These are phyloP conservation scores for Lasioglossum figueresi DNA, from an alignment of 2,888 invertebrate species.

Conservation along the genomic window DNA sequence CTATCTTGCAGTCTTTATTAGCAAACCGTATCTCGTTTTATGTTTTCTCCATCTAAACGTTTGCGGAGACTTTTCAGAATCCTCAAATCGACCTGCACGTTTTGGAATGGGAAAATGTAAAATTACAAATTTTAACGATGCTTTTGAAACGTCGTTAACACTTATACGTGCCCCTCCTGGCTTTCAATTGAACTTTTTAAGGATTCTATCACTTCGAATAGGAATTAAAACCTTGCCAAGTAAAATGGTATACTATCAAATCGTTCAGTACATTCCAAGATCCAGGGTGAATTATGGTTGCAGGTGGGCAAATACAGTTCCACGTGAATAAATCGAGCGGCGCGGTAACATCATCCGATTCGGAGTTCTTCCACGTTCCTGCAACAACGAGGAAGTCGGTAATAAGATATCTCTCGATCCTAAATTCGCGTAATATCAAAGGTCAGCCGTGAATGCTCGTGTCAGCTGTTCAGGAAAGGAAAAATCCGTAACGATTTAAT, in stretches of 20 bases:
- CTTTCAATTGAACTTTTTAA: no score
- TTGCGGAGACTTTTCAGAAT: background rate
- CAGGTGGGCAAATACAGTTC: background rate
- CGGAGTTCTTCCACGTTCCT: background rate
- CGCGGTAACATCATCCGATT: background rate
- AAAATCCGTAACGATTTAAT: constrained; percentile 21
- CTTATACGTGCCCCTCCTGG: no score
- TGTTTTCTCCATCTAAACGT: no score
- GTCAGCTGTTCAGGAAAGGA: background rate
- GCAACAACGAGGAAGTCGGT: constrained; percentile 10
- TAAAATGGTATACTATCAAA: no score
- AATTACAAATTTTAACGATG: no score
- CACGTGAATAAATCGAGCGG: background rate
- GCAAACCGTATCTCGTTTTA: background rate
- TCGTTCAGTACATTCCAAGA: no score
- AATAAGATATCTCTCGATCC: constrained; percentile 9
- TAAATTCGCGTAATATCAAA: constrained; percentile 16
- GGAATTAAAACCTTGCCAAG: no score
- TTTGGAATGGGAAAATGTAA: no score
- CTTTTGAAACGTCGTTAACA: no score
- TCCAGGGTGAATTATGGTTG: background rate
- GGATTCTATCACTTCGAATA: no score
- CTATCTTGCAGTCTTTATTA: background rate
- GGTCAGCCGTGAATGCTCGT: constrained; percentile 9
- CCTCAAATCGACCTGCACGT: background rate